Base-by-base conservation (phyloP, 2,888 invertebrate genomes). In the Xestobium rufovillosum region DNA sequence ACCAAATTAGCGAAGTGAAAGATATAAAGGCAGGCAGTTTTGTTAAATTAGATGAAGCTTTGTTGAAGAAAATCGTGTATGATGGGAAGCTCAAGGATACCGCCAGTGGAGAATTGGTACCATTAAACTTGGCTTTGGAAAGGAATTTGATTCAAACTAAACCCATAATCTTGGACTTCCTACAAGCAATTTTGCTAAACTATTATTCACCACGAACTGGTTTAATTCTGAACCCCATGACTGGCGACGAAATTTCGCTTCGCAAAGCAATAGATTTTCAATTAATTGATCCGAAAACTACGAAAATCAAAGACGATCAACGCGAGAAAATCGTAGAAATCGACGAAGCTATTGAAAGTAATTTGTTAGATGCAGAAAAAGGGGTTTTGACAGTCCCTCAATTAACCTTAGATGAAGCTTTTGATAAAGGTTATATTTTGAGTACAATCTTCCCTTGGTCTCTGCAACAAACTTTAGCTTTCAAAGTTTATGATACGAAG, bases 401-500 rank as follows among this genome's bases (percentile, higher is more conserved):
- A 43, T 72, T 83, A 56, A 78, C 81, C 34, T 68, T 90, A 26
- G 83, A 86, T 60, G 78, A 83, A 50, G 90, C 89, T 2, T 77
- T 80, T 49, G 77, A 82, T 33, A 87, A 84, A 58, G 88, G 89
- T 4, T 85, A 83, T 57, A 70, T 90, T 26, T 65, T 89, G 16
- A 84, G 82, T 52, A 82, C 84, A 16, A 75, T 78, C 36, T 80
- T 83, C 53, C 88, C 89, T 0, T 78, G 83, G 75, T 83, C 87
- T 0, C 65, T 90, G 40, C 86, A 86, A 60, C 86, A 89, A 68
- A 84, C 86, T 9, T 66, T 90, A 36, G 80, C 86, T 14, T 80
- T 86, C 61, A 82, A 83, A 42, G 74, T 83, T 26, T 90, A 88
- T 58, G 79, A 88, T 56, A 73, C 81, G 3, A 73, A 75, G 45